phyloP scores from a whole-genome alignment of 37 sponge, comb jelly and placozoan species.

The Haliclona indistincta region DNA sequence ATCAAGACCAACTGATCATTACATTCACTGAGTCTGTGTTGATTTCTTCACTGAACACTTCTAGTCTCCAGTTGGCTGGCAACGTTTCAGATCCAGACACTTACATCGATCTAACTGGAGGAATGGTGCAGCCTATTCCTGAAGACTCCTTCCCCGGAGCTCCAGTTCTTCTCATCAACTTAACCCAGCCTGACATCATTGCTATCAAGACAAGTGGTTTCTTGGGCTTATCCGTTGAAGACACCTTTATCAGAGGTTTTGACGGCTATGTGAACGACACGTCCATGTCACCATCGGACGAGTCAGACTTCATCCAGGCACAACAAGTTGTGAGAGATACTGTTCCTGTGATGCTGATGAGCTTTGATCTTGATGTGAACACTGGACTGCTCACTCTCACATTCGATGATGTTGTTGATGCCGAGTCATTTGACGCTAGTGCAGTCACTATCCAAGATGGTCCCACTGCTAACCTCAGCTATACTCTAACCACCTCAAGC shows the following conservation, averaged over 20 bases:
- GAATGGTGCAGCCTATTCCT: constrained; percentile 49
- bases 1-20: constrained; percentile 48
- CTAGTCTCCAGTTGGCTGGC: constrained; percentile 35
- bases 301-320: constrained; percentile 5
- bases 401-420: constrained; percentile 81
- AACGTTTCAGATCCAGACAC: constrained; percentile 25
- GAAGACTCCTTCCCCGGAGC: constrained; percentile 41
- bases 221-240: constrained; percentile 29
- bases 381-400: constrained; percentile 69
- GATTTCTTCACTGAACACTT: constrained; percentile 36
- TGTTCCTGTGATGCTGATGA: constrained; percentile 28
- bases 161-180: constrained; percentile 35
- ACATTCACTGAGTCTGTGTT: constrained; percentile 76
- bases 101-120: constrained; percentile 70
- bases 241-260: constrained; percentile 40
- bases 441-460: constrained; percentile 72
- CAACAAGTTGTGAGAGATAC: constrained; percentile 35
- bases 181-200: constrained; percentile 72
- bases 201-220: constrained; percentile 61
- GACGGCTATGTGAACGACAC: constrained; percentile 60
- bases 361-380: constrained; percentile 79
- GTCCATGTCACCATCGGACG: constrained; percentile 6
- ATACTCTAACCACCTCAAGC: constrained; percentile 62
- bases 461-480: constrained; percentile 1
- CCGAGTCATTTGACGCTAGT: constrained; percentile 53